Conservation (phyloP, 2,797 vertebrate species). For the Acanthiza pusilla region DNA sequence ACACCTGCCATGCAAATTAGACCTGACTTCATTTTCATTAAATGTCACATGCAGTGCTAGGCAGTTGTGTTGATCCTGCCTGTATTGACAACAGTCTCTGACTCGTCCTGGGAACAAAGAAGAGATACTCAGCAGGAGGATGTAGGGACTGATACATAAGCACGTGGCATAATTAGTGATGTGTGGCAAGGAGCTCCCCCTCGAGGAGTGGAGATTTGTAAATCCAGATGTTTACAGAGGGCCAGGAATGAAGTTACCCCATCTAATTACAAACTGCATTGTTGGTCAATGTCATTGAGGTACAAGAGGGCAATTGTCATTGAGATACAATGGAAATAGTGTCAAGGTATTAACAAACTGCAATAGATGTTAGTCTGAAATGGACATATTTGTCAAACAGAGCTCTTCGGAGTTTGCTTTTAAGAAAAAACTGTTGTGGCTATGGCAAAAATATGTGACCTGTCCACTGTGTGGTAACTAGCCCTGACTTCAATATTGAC, state of each 20-base stretch:
- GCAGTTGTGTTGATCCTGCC: neutral
- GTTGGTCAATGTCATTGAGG: neutral
- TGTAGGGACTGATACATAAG: neutral
- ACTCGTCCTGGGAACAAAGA: neutral
- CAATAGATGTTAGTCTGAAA: neutral
- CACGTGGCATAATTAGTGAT: neutral
- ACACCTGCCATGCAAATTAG: neutral
- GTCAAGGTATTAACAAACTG: neutral
- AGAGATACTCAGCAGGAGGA: neutral
- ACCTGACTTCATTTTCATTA: conserved; percentile 4
- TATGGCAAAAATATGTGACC: neutral
- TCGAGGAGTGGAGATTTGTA: neutral
- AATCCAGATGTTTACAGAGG: neutral
- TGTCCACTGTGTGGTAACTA: neutral
- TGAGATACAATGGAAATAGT: neutral
- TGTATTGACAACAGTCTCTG: neutral
- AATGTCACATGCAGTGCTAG: neutral
- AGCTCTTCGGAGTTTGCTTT: neutral
- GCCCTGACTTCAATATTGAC: neutral
- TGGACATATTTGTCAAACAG: neutral
- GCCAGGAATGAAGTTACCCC: neutral
- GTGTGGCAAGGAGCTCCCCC: neutral
- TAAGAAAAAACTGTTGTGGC: neutral
- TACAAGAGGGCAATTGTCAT: neutral
- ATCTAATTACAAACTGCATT: neutral